A percentile compares a stretch with the other conserved stretches of the same genome.
These are phyloP conservation scores for Myotis lucifugus DNA, from an alignment of 2,113 vertebrate species.

Conservation along the genomic window DNA sequence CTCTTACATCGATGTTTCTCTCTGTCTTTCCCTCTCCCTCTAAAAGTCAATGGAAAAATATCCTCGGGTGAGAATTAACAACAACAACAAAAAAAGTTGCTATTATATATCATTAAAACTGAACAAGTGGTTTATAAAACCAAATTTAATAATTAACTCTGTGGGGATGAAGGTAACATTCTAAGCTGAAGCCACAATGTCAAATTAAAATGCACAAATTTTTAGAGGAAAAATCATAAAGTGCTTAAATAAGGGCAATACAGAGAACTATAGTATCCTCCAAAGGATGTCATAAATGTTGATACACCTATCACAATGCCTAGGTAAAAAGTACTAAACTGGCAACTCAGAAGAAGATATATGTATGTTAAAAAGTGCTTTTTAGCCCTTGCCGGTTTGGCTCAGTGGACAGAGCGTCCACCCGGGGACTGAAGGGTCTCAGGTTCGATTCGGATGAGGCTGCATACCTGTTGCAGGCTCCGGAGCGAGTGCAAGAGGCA, in stretches of 20 bases:
- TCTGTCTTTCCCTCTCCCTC: too few relatives aligned
- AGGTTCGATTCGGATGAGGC: too few relatives aligned
- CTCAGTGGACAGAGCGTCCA: too few relatives aligned
- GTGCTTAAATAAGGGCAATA: neutral
- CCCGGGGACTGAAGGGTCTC: too few relatives aligned
- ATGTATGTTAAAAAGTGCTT: neutral
- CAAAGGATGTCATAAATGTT: neutral
- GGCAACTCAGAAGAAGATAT: neutral
- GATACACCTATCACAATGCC: neutral
- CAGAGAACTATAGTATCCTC: neutral
- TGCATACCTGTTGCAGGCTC: too few relatives aligned
- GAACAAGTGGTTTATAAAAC: constrained; percentile 15
- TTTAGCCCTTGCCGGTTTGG: neutral
- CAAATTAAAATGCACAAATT: constrained; percentile 45
- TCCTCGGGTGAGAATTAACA: too few relatives aligned
- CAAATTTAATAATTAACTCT: neutral
- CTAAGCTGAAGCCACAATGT: constrained; percentile 40
- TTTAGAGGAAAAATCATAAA: constrained; percentile 20
- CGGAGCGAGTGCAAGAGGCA: too few relatives aligned
- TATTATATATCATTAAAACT: constrained; percentile 11
- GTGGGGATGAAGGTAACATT: neutral
- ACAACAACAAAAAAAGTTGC: neutral
- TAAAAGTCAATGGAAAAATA: too few relatives aligned
- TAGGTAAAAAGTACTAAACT: neutral
- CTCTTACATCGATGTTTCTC: too few relatives aligned